Percentiles rank a stretch among this genome's conserved stretches.
These are phyloP conservation scores for Trichoplusia ni DNA, from an alignment of 1,140 invertebrate species.

Conservation along the genomic window DNA sequence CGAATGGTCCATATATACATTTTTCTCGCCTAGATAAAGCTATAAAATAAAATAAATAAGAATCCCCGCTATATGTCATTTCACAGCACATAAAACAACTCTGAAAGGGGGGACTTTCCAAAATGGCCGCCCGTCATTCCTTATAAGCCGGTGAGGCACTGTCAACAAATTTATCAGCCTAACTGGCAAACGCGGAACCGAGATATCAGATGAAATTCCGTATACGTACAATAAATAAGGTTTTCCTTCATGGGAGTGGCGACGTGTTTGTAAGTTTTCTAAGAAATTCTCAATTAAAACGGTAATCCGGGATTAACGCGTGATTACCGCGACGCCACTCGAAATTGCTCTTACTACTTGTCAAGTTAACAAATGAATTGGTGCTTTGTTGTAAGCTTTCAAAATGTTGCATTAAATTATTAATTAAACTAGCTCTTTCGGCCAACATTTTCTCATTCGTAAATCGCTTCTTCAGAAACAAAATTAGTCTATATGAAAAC, in stretches of 20 bases:
- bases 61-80: not conserved
- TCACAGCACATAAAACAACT: conserved; percentile 13
- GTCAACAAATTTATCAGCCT: conserved; percentile 31
- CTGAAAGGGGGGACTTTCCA: conserved; percentile 19
- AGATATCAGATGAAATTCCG: conserved; percentile 23
- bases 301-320: not conserved
- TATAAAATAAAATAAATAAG: not conserved
- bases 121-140: conserved; percentile 25
- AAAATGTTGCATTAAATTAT: too few relatives aligned
- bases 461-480: too few relatives aligned
- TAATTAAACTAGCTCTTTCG: too few relatives aligned
- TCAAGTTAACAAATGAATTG: too few relatives aligned
- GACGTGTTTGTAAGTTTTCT: not conserved
- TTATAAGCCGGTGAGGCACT: conserved; percentile 14
- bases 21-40: too few relatives aligned
- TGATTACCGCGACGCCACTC: too few relatives aligned
- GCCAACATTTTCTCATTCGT: too few relatives aligned
- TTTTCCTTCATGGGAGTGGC: conserved; percentile 20
- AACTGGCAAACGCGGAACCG: conserved; percentile 26
- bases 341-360: too few relatives aligned
- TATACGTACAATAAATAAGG: conserved; percentile 20
- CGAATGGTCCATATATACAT: too few relatives aligned
- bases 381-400: too few relatives aligned
- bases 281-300: not conserved
- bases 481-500: too few relatives aligned